Base-by-base conservation (phyloP, 2,888 invertebrate genomes). In the Drosophila quinaria region DNA sequence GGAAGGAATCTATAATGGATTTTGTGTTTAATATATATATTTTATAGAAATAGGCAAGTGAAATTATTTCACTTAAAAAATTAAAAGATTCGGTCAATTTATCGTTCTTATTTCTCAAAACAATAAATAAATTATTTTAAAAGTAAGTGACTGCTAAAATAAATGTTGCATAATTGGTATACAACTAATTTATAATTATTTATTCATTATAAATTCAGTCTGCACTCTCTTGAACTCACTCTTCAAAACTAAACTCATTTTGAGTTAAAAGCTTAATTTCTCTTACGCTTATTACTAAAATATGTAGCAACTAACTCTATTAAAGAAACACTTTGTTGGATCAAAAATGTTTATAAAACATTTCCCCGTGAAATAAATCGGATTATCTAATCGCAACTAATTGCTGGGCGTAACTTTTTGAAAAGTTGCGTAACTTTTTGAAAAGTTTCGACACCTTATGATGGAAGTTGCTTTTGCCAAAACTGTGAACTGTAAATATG, bases 391-490 rank as follows among this genome's bases (percentile, higher is more conserved):
- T 35, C 41, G 1, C 44, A 35, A 31, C 47, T 56, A 51, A 15
- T 33, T 46, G 35, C 44, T 39, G 9, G 17, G 17, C 35, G 37
- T 54, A 55, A 54, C 47, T 49, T 39, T 39, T 29, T 17, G 47
- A 1, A 58, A 52, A 46, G 35, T 62, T 55, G 47, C 46, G 55
- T 54, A 55, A 54, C 47, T 49, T 39, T 39, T 29, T 17, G 47
- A 1, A 58, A 52, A 46, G 35, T 62, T 55, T 55, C 46, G 55
- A 55, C 62, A 46, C 19, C 56, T 47, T 29, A 22, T 55, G 46
- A 15, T 31, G 37, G 46, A 22, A 37, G 37, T n/a, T 22, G 62
- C 22, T 44, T 44, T 25, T 33, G 39, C 25, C 13, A n/a, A 22
- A 22, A 4, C 22, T 22, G 25, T 5, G 6, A 19, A 31, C 31